A percentile compares a stretch with the other conserved stretches of the same genome.
Evolutionary conservation across 1,140 invertebrate genomes (phyloP).

Genomic region (Batillaria attramentaria): DNA sequence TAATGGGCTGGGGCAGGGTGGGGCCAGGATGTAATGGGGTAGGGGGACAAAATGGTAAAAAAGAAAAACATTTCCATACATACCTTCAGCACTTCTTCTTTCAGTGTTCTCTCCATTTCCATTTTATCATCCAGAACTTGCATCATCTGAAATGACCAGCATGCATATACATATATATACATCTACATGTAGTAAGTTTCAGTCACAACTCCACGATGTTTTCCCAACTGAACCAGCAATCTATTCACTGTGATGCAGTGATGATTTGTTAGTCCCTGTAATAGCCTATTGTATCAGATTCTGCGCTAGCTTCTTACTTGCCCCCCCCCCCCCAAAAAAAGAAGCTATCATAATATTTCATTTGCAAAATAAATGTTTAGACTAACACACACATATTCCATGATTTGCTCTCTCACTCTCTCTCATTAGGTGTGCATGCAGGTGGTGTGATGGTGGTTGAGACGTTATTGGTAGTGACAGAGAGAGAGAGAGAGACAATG

Average conservation of each 20-base stretch:
- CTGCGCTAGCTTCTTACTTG: neutral
- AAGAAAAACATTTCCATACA: neutral
- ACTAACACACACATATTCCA: neutral
- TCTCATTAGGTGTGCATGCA: conserved; percentile 4
- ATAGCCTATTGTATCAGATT: neutral
- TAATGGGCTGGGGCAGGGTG: neutral
- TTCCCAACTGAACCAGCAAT: too few relatives aligned
- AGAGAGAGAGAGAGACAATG: neutral
- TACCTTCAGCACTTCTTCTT: conserved; percentile 51
- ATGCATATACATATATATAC: conserved; percentile 8
- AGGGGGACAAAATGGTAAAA: neutral
- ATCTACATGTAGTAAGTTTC: neutral
- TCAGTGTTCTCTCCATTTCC: conserved; percentile 47
- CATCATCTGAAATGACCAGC: conserved; percentile 50
- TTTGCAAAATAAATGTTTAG: neutral
- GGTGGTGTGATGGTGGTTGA: too few relatives aligned
- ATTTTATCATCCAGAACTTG: conserved; percentile 52
- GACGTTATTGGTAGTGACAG: too few relatives aligned
- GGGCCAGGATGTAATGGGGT: neutral
- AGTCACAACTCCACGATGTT: too few relatives aligned
- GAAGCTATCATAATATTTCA: neutral
- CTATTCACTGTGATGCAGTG: neutral
- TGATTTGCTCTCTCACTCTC: neutral
- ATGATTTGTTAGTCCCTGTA: neutral
- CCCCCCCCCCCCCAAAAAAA: too few relatives aligned